Evolutionary conservation across 2,797 vertebrate genomes (phyloP).

Genomic region (Protonibea diacanthus): DNA sequence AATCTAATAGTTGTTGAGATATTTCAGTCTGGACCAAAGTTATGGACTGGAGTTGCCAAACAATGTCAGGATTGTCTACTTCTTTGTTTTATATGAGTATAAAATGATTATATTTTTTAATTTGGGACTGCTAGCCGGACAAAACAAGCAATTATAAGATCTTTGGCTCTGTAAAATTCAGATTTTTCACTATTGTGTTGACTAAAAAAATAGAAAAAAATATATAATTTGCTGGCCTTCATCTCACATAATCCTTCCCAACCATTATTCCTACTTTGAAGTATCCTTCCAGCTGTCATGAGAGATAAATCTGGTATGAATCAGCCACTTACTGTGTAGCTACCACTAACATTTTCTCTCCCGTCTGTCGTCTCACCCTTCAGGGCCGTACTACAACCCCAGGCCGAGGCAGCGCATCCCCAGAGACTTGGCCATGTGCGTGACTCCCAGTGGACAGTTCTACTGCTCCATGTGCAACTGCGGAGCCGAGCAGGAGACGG

Average conservation of each 20-base stretch:
- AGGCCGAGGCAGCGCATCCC: conserved; percentile 96
- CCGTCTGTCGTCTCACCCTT: not conserved
- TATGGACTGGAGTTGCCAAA: not conserved
- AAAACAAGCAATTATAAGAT: not conserved
- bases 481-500: conserved; percentile 93
- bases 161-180: not conserved
- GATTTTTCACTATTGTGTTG: not conserved
- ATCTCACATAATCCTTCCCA: not conserved
- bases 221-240: not conserved
- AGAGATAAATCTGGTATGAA: conserved; percentile 11
- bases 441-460: conserved; percentile 98
- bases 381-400: conserved; percentile 97
- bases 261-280: not conserved
- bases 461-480: conserved; percentile 99
- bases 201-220: not conserved
- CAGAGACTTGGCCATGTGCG: conserved; percentile 97
- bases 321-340: not conserved
- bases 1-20: not conserved
- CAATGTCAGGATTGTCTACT: not conserved
- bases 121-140: not conserved
- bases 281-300: not conserved
- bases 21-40: not conserved
- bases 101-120: not conserved
- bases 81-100: not conserved
- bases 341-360: conserved; percentile 2